A percentile compares a stretch with the other conserved stretches of the same genome.
phyloP scores from a whole-genome alignment of 2,888 invertebrate genomes.

The Onchidella celtica region DNA sequence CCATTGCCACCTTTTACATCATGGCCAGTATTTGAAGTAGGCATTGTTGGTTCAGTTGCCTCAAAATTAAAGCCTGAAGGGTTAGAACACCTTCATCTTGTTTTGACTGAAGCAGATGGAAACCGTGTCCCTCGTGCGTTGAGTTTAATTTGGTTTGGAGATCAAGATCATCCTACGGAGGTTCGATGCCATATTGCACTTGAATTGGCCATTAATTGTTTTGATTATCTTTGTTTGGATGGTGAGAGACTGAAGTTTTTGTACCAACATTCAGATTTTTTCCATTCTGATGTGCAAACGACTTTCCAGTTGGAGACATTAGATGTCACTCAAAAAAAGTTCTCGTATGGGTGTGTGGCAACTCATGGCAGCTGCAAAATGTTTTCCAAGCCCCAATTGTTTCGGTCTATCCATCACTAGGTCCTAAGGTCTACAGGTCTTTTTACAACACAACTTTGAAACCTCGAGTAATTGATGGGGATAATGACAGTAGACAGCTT shows the following conservation, averaged over 20 bases:
- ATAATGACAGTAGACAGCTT: too few relatives aligned
- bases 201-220: conserved; percentile 38
- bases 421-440: neutral
- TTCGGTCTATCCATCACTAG: neutral
- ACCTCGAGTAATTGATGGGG: too few relatives aligned
- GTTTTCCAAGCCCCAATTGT: neutral
- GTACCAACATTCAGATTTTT: neutral
- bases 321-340: neutral
- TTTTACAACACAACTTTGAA: neutral
- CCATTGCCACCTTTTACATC: neutral
- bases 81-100: neutral
- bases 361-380: conserved; percentile 25
- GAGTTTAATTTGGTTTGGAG: conserved; percentile 40
- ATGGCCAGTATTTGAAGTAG: neutral
- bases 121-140: conserved; percentile 46
- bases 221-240: conserved; percentile 29
- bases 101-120: conserved; percentile 36
- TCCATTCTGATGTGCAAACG: neutral
- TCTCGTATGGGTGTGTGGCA: conserved; percentile 34
- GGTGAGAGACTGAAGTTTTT: neutral
- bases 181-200: conserved; percentile 42
- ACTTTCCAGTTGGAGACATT: conserved; percentile 2
- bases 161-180: conserved; percentile 45
- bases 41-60: neutral
- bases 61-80: neutral